Base-by-base conservation (phyloP, 2,888 invertebrate species). In the Euzophera pinguis region DNA sequence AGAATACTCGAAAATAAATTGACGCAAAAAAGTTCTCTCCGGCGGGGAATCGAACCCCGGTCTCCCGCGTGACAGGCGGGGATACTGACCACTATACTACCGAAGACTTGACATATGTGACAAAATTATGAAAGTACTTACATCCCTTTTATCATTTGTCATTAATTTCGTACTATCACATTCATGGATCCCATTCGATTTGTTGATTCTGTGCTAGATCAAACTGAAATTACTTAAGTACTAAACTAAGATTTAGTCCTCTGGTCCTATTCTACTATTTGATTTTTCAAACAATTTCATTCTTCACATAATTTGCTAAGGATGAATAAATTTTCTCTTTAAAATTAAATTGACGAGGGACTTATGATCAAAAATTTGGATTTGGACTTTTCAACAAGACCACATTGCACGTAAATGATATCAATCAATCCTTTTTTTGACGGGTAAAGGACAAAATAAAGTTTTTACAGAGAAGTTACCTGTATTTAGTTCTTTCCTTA, bases 51-150 rank as follows among this genome's bases (percentile, higher is more conserved):
- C 89, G 90, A 91, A 91, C 90, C 90, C 90, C 88, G 89, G 90
- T 90, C 90, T 91, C 90, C 89, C 90, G 90, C 89, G 90, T 90
- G 90, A 90, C 89, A 91, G 90, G 90, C 90, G 89, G 90, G 90
- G 89, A 90, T 90, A 90, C 90, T 90, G 58, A 90, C 90, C 90
- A 90, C 90, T 90, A 90, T 90, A 90, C 90, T 90, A 90, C 89
- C 90, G 89, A 87, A 82, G 88, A 88, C 66, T 63, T 75, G 16
- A 12, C 1, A 13, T 3, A 12, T 8, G 1, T 1, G 9, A 1
- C 6, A 13, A 38, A 38, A 13, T 38, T 7, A 8, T 38, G 38
- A 6, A 7, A 38, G 10, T 6, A 7, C 8, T 6, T 2, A 5
- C 22, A 22, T 22, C 5, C 5, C 22, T 32, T 1, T 10, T 32